These are phyloP conservation scores for Hylomyscus alleni DNA, from an alignment of 2,797 vertebrate genomes.

Conservation along the genomic window DNA sequence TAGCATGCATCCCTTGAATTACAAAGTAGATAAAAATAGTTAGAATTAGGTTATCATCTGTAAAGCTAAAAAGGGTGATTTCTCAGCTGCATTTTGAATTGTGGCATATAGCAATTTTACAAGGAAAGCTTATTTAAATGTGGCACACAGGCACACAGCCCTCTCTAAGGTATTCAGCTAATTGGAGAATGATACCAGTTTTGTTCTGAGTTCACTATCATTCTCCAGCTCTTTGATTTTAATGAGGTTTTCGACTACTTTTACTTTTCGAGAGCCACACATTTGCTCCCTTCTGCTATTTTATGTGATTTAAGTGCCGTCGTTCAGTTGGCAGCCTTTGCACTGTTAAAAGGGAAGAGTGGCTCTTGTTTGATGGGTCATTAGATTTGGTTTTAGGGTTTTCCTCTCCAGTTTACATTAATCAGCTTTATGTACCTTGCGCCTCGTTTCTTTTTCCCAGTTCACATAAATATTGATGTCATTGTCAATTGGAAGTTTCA, in stretches of 20 bases:
- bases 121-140: constrained; percentile 85
- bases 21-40: constrained; percentile 84
- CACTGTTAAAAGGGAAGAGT: constrained; percentile 72
- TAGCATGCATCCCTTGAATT: constrained; percentile 81
- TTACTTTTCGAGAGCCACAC: constrained; percentile 60
- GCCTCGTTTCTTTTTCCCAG: constrained; percentile 86
- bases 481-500: constrained; percentile 88
- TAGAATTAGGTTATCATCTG: constrained; percentile 82
- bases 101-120: constrained; percentile 80
- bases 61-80: constrained; percentile 81
- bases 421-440: constrained; percentile 88
- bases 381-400: constrained; percentile 82
- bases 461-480: constrained; percentile 89
- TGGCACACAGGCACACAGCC: constrained; percentile 73
- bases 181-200: constrained; percentile 79
- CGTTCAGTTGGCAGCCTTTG: constrained; percentile 69
- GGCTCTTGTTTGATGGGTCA: constrained; percentile 75
- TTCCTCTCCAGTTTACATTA: constrained; percentile 87
- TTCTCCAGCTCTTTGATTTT: constrained; percentile 82
- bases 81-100: constrained; percentile 84
- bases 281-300: constrained; percentile 61
- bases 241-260: constrained; percentile 68
- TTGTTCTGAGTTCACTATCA: constrained; percentile 79
- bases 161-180: constrained; percentile 81
- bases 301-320: constrained; percentile 67